These are phyloP conservation scores for Sciaenops ocellatus DNA, from an alignment of 2,797 vertebrate genomes.

Conservation along the genomic window DNA sequence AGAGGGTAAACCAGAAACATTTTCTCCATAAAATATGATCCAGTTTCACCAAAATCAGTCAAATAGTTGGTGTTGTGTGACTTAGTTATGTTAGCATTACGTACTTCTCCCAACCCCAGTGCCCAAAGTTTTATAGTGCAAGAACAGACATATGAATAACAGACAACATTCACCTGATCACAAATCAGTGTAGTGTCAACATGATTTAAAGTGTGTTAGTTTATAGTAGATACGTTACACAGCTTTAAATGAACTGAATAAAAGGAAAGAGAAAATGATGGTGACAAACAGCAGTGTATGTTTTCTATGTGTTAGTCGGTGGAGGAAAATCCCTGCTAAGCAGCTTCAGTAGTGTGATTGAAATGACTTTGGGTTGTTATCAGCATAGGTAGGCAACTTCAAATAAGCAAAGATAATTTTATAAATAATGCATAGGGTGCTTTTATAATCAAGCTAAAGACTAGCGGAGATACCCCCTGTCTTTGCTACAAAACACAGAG, in stretches of 20 bases:
- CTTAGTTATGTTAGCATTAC: too few species aligned
- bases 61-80: too few species aligned
- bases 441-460: slow-evolving; percentile 63
- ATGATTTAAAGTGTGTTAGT: too few species aligned
- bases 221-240: too few species aligned
- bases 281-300: background rate
- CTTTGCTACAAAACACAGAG: slow-evolving; percentile 24
- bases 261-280: background rate
- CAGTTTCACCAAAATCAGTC: too few species aligned
- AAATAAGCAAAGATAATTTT: slow-evolving; percentile 54
- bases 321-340: slow-evolving; percentile 13
- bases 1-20: too few species aligned
- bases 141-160: too few species aligned
- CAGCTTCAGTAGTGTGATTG: slow-evolving; percentile 34
- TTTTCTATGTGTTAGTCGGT: slow-evolving; percentile 7
- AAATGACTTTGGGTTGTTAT: slow-evolving; percentile 24
- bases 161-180: too few species aligned
- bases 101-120: too few species aligned
- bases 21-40: too few species aligned
- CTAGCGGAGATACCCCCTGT: slow-evolving; percentile 15
- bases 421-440: slow-evolving; percentile 73
- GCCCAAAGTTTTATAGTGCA: too few species aligned
- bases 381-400: slow-evolving; percentile 38
- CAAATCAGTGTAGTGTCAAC: too few species aligned
- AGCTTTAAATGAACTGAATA: background rate